Base-by-base conservation (phyloP, 2,888 invertebrate species). In the Palloptera scutellata region DNA sequence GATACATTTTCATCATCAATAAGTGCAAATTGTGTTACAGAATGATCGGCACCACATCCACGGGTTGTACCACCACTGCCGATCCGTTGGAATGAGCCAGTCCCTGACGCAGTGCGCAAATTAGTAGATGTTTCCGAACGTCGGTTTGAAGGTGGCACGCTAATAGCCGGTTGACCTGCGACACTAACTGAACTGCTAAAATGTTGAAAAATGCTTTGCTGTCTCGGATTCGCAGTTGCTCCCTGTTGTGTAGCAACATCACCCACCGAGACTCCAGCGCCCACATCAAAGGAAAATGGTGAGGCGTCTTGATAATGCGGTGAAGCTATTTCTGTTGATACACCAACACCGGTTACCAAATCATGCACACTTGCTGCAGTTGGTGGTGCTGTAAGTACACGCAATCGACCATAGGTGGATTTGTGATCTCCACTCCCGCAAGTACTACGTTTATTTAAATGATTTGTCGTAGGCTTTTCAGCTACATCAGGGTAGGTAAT, bases 1-100 rank as follows among this genome's bases (percentile, higher is more conserved):
- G 95, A 96, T 0, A 95, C 92, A 79, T 96, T 96, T 74, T 96
- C 96, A 80, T 96, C 96, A 80, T 96, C 96, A 83, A 95, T 95
- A 70, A 96, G 90, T 0, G 96, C 96, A 83, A 94, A 96, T 83
- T 96, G 96, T 6, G 93, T 93, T 76, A 91, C 91, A 66, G 95
- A 95, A 79, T 93, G 92, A 81, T 96, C 95, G 6, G 93, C 88
- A 10, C 73, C 75, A 30, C 89, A 86, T 45, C 87, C 84, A 13
- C 64, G 64, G 17, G 60, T 42, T 52, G 66, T 66, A 8, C 53
- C 61, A 52, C 67, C 69, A 60, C 69, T 68, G 53, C 66, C 63
- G 63, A 72, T 17, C 69, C 76, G 69, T 53, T 73, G 71, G 30
- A 69, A 61, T 58, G 78, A 75, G 0, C 70, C 70, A 20, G 66